Conservation (phyloP, 2,113 vertebrate species). For the Shinisaurus crocodilurus region DNA sequence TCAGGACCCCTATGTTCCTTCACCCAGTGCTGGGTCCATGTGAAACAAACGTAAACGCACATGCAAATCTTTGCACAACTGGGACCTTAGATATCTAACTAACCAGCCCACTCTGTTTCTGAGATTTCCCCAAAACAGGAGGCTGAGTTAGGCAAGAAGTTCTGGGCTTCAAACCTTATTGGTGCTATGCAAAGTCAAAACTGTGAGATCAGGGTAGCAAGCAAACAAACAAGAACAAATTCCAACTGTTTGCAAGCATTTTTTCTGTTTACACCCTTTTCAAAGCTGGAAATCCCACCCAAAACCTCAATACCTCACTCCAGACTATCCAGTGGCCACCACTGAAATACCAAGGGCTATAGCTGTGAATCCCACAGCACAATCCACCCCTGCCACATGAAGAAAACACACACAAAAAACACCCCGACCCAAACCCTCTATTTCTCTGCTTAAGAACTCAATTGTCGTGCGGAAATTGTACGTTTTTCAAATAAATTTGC, state of each 20-base stretch:
- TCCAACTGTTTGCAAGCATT: background rate
- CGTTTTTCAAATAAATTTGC: conserved; percentile 46
- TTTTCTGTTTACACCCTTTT: background rate
- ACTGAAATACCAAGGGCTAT: background rate
- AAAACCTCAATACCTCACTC: background rate
- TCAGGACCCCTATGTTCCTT: conserved; percentile 9
- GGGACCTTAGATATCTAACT: background rate
- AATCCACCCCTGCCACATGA: fast-evolving
- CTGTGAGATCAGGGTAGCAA: conserved; percentile 23
- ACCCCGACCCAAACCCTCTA: background rate
- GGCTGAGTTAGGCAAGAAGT: fast-evolving
- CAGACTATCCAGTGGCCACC: background rate
- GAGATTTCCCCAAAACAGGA: background rate
- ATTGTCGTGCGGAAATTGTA: fast-evolving
- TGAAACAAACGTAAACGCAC: conserved; percentile 5
- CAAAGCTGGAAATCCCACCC: conserved; percentile 23
- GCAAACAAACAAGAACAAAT: conserved; percentile 19
- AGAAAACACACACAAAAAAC: background rate
- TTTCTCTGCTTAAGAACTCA: background rate
- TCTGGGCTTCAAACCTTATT: background rate
- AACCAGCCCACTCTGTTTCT: background rate
- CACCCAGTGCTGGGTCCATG: conserved; percentile 5
- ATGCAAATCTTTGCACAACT: background rate
- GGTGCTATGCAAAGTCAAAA: conserved; percentile 12
- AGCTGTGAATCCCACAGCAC: background rate